Evolutionary conservation across 2,888 invertebrate genomes (phyloP).

Genomic region (Drosophila borealis): DNA sequence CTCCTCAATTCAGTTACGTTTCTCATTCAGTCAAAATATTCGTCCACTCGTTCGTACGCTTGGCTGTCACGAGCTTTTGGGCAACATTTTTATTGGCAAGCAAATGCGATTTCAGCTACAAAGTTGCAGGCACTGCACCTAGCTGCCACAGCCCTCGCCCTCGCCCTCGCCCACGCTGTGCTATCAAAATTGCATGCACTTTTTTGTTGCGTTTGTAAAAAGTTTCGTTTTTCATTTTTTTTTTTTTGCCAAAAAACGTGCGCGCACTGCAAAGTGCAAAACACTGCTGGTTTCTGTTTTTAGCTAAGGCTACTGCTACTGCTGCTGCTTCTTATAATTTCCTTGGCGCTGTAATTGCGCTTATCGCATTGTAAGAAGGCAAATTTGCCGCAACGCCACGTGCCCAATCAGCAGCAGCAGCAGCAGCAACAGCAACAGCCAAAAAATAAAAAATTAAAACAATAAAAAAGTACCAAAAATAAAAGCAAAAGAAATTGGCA

Average conservation of each 20-base stretch:
- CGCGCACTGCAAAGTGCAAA: constrained; percentile 21
- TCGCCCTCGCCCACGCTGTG: neutral
- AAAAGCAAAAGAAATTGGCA: constrained; percentile 22
- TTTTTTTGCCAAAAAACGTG: constrained; percentile 37
- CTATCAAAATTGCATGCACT: constrained; percentile 28
- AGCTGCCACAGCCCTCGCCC: neutral
- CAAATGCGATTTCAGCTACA: constrained; percentile 58
- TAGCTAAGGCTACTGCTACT: neutral
- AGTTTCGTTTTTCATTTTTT: neutral
- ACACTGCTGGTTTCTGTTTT: constrained; percentile 20
- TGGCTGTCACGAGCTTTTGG: constrained; percentile 37
- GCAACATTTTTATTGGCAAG: constrained; percentile 65
- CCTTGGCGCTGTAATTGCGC: constrained; percentile 61
- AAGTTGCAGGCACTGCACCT: constrained; percentile 25
- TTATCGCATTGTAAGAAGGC: constrained; percentile 74
- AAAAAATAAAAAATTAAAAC: constrained; percentile 3
- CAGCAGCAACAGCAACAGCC: constrained; percentile 44
- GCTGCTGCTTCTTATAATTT: constrained; percentile 29
- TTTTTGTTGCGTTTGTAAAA: constrained; percentile 4
- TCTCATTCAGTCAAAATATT: constrained; percentile 12
- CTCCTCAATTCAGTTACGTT: constrained; percentile 12
- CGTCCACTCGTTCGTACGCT: constrained; percentile 10
- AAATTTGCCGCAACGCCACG: constrained; percentile 66
- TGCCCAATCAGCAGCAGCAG: constrained; percentile 41
- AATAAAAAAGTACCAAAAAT: constrained; percentile 22